phyloP scores from a whole-genome alignment of 1,140 invertebrate genomes.

The Diachasma alloeum region DNA sequence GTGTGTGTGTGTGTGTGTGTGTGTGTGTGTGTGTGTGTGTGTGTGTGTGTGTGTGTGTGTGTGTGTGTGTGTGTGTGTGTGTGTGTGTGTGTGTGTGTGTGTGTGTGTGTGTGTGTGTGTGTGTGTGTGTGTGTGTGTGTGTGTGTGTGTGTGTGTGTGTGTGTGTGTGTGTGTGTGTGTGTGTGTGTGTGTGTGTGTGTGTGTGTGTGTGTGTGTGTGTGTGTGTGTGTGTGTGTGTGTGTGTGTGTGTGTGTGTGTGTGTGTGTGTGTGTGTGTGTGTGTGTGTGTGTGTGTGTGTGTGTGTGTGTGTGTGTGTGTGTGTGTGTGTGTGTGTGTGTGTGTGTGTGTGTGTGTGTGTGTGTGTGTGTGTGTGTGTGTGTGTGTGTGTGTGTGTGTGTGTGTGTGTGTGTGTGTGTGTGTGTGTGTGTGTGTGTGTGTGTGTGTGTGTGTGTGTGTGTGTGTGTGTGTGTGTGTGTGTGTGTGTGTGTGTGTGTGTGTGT shows the following conservation, averaged over 20 bases:
- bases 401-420: not conserved
- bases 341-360: not conserved
- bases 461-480: not conserved
- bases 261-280: not conserved
- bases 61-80: not conserved
- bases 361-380: not conserved
- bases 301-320: not conserved
- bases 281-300: not conserved
- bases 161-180: too few relatives aligned
- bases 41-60: too few relatives aligned
- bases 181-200: not conserved
- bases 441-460: not conserved
- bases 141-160: not conserved
- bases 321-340: not conserved
- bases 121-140: too few relatives aligned
- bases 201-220: too few relatives aligned
- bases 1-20: too few relatives aligned
- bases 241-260: too few relatives aligned
- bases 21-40: not conserved
- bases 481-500: not conserved
- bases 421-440: not conserved
- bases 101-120: not conserved
- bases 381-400: not conserved
- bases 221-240: not conserved
- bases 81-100: too few relatives aligned